These are phyloP conservation scores for Reinhardtius hippoglossoides DNA, from an alignment of 2,113 vertebrate species.

Conservation along the genomic window DNA sequence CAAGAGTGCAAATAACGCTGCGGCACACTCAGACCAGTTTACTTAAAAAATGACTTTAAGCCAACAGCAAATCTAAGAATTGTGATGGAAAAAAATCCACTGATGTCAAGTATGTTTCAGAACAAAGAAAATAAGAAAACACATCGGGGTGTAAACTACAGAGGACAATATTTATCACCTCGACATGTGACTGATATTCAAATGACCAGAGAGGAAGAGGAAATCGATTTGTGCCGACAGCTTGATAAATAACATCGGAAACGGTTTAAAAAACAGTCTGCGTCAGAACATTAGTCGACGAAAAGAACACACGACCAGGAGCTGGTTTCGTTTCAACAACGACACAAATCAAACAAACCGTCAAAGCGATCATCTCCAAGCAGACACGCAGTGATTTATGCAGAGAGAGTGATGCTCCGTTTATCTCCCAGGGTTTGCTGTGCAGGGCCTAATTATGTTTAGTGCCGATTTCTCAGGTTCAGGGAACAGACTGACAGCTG, in stretches of 20 bases:
- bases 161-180: slow-evolving; percentile 58
- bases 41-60: slow-evolving; percentile 19
- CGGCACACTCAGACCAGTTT: slow-evolving; percentile 7
- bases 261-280: slow-evolving; percentile 34
- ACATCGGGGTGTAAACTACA: slow-evolving; percentile 44
- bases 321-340: not conserved
- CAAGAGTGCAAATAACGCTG: slow-evolving; percentile 36
- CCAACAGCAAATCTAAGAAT: not conserved
- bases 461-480: slow-evolving; percentile 29
- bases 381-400: slow-evolving; percentile 41
- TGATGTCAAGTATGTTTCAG: slow-evolving; percentile 46
- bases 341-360: slow-evolving; percentile 16
- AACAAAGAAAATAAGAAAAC: slow-evolving; percentile 25
- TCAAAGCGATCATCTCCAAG: slow-evolving; percentile 32
- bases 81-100: slow-evolving; percentile 18
- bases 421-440: slow-evolving; percentile 22
- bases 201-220: slow-evolving; percentile 42
- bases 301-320: slow-evolving; percentile 27
- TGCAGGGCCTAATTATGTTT: slow-evolving; percentile 21
- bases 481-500: slow-evolving; percentile 55
- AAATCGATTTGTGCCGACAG: slow-evolving; percentile 45
- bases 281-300: slow-evolving; percentile 39
- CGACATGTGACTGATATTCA: slow-evolving; percentile 51
- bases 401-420: slow-evolving; percentile 10
- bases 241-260: slow-evolving; percentile 58